phyloP scores from a whole-genome alignment of 2,797 vertebrate species.

The Cheirogaleus major region DNA sequence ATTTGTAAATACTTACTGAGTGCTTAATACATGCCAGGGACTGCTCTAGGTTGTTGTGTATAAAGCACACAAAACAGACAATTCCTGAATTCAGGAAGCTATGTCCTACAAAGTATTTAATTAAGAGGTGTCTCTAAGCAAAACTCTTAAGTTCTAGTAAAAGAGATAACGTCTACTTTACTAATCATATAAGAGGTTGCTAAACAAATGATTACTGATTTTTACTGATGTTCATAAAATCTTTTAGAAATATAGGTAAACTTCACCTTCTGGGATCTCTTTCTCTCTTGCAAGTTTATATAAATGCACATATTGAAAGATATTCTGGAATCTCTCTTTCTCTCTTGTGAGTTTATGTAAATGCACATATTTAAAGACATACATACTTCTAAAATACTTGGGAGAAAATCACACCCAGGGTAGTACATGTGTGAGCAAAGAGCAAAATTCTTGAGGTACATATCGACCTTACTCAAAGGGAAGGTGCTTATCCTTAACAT shows the following conservation, averaged over 20 bases:
- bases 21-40: accelerated
- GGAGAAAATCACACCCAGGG: not conserved
- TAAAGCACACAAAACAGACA: not conserved
- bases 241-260: not conserved
- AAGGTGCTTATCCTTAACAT: not conserved
- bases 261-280: not conserved
- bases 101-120: not conserved
- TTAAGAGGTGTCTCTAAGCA: not conserved
- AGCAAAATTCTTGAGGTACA: not conserved
- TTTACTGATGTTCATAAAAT: not conserved
- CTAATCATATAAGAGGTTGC: not conserved
- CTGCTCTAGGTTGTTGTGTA: not conserved
- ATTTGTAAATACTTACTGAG: not conserved
- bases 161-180: not conserved
- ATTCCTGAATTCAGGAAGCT: not conserved
- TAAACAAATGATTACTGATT: not conserved
- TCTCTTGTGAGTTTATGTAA: not conserved
- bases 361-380: not conserved
- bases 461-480: not conserved
- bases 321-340: not conserved
- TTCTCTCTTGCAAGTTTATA: not conserved
- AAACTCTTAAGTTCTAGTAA: not conserved
- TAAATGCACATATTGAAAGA: not conserved
- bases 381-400: not conserved
- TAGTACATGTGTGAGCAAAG: not conserved